Conservation (phyloP, 2,113 vertebrate genomes). For the Xenus cinereus region DNA sequence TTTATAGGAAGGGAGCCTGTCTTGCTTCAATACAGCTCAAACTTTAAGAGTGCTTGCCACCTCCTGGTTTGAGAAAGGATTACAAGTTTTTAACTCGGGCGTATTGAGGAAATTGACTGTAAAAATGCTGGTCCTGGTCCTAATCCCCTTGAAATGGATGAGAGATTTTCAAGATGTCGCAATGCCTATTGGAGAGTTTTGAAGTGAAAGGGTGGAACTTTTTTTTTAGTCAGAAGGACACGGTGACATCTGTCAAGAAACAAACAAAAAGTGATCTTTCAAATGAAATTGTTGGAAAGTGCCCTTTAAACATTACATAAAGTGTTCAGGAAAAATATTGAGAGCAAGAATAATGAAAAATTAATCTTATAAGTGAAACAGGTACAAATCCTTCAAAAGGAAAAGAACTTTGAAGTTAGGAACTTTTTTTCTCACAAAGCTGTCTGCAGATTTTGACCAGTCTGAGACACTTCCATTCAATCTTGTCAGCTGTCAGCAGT, state of each 20-base stretch:
- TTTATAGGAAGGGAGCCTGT: neutral
- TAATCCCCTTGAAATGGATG: neutral
- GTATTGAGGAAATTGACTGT: neutral
- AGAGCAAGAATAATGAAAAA: neutral
- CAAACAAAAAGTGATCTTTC: neutral
- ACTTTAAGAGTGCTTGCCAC: constrained; percentile 65
- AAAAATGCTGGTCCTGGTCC: neutral
- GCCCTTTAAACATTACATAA: neutral
- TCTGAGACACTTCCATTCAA: neutral
- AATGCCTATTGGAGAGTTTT: neutral
- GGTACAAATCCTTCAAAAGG: neutral
- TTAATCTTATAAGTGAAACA: neutral
- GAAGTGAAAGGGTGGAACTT: neutral
- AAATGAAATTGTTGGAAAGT: neutral
- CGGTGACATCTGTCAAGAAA: neutral
- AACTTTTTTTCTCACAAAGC: neutral
- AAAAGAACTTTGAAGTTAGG: neutral
- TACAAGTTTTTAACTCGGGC: neutral
- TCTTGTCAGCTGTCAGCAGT: neutral
- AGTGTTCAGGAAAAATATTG: neutral
- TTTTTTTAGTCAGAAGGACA: neutral
- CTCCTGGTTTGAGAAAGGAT: constrained; percentile 54
- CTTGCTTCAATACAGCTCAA: neutral
- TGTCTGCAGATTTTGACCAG: neutral
- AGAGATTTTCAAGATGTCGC: neutral